These are phyloP conservation scores for Poeciliopsis turneri DNA, from an alignment of 2,797 vertebrate species.

Conservation along the genomic window DNA sequence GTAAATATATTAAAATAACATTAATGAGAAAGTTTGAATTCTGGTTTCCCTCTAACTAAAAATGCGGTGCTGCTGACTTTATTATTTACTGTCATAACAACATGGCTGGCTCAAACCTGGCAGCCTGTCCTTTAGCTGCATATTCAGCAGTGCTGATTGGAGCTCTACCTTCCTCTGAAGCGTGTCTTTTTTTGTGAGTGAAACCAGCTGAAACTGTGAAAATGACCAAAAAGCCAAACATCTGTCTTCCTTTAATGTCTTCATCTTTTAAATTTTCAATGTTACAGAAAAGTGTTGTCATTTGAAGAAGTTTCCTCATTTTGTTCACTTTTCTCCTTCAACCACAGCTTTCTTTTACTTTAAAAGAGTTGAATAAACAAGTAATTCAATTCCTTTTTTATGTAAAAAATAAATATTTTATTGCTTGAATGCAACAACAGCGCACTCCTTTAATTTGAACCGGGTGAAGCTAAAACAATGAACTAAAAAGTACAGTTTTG, in stretches of 20 bases:
- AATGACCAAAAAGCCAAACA: background rate
- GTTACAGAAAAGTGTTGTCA: background rate
- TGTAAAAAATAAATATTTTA: too few relatives aligned
- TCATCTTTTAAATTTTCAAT: background rate
- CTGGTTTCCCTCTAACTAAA: background rate
- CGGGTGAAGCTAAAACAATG: too few relatives aligned
- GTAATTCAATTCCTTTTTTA: background rate
- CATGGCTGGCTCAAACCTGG: background rate
- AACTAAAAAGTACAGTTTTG: too few relatives aligned
- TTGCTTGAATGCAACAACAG: too few relatives aligned
- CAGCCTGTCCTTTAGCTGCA: background rate
- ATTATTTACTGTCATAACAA: background rate
- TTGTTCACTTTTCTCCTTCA: background rate
- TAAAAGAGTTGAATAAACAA: background rate
- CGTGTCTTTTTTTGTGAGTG: background rate
- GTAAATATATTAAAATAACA: background rate
- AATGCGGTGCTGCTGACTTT: background rate
- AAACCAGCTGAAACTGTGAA: slow-evolving; percentile 1
- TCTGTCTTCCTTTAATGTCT: background rate
- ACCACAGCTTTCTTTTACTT: too few relatives aligned
- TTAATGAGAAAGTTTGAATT: background rate
- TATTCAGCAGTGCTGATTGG: background rate
- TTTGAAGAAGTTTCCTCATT: background rate
- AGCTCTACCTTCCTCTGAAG: background rate
- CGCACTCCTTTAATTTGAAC: too few relatives aligned